Base-by-base conservation (phyloP, 2,888 invertebrate genomes). In the Trichogramma dendrolimi region DNA sequence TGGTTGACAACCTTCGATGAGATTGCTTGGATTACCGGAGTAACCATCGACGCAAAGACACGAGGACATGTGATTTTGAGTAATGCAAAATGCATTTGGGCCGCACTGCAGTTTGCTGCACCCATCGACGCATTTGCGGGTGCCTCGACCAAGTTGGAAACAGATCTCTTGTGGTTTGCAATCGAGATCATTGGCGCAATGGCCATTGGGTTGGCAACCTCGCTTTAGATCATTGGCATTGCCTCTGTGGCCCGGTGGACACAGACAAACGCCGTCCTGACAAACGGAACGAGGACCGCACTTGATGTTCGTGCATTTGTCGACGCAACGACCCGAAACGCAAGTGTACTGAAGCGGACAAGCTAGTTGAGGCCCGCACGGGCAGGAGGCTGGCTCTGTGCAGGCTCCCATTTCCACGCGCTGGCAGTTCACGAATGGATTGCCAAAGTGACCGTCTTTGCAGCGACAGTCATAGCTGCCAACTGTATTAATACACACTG, bases 391-490 rank as follows among this genome's bases (percentile, higher is more conserved):
- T 1, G 89, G 86, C 72, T 91, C 87, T 55, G 84, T 81, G 72
- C 92, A 92, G 69, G 86, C 85, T 11, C 86, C 84, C 51, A 86
- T 83, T 69, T 87, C 85, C 38, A 90, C 82, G 43, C 61, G 55
- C 49, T 89, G 87, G 73, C 94, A 94, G 73, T 89, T 86, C 65
- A 88, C 84, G 73, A 93, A 94, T 0, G 95, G 94, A 83, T 95
- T 94, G 54, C 94, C 94, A 62, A 88, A 87, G 75, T 86, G 90
- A 55, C 88, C 88, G 66, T 90, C 89, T 74, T 90, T 88, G 75
- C 96, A 96, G 48, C 90, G 86, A 77, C 96, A 96, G 75, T 92
- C 92, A 76, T 88, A 96, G 71, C 90, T 88, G 58, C 96, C 96
- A 10, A 89, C 86, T 0, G 91, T 91, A 76, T 96, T 96, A 67